A percentile compares a stretch with the other conserved stretches of the same genome.
These are phyloP conservation scores for Podarcis siculus DNA, from an alignment of 2,797 vertebrate species.

Conservation along the genomic window DNA sequence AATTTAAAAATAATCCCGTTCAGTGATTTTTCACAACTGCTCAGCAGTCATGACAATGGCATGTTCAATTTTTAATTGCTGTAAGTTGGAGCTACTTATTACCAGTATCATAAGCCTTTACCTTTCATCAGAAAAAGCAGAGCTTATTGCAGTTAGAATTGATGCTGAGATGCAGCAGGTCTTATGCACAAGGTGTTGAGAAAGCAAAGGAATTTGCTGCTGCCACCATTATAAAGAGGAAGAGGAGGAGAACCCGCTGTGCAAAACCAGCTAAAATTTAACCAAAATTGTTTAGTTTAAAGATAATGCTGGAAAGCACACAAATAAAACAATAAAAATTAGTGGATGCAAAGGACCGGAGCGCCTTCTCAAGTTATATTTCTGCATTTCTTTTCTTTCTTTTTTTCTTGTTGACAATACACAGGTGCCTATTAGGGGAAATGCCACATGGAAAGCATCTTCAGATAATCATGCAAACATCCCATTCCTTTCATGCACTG, in stretches of 20 bases:
- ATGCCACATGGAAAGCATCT: too few relatives aligned
- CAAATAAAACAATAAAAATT: too few relatives aligned
- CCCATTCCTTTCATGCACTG: too few relatives aligned
- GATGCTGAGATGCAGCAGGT: accelerated
- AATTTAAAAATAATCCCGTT: background rate
- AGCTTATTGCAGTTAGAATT: background rate
- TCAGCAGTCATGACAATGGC: background rate
- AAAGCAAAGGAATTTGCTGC: background rate
- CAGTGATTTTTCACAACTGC: background rate
- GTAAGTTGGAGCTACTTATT: background rate
- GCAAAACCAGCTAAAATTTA: too few relatives aligned
- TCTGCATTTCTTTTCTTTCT: too few relatives aligned
- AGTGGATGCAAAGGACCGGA: too few relatives aligned
- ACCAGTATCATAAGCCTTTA: background rate
- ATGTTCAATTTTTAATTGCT: accelerated
- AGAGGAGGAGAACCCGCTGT: background rate
- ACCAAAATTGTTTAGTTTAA: too few relatives aligned
- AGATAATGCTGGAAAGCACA: too few relatives aligned
- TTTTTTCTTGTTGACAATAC: too few relatives aligned
- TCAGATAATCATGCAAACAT: too few relatives aligned
- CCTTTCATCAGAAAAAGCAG: background rate
- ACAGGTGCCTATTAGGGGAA: too few relatives aligned
- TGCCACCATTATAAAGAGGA: background rate
- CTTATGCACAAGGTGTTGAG: background rate
- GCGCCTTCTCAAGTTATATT: too few relatives aligned